These are phyloP conservation scores for Myiotriccus ornatus DNA, from an alignment of 2,797 vertebrate species.

Conservation along the genomic window DNA sequence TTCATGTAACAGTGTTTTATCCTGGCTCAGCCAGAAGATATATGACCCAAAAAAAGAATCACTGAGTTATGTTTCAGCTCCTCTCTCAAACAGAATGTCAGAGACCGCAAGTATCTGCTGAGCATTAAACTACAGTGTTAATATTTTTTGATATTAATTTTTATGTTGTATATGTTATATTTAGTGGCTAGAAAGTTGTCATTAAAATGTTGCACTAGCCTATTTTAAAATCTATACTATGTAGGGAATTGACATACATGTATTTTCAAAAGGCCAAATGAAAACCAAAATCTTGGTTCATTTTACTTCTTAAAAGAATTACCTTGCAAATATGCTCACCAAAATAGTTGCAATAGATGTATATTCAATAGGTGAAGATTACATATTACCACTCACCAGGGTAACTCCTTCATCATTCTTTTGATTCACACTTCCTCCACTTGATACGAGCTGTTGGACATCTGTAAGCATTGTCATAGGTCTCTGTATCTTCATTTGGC, in stretches of 20 bases:
- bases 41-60: neutral
- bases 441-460: constrained; percentile 82
- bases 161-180: neutral
- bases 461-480: constrained; percentile 87
- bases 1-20: neutral
- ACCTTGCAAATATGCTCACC: neutral
- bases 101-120: neutral
- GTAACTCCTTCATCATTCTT: constrained; percentile 89
- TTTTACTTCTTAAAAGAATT: neutral
- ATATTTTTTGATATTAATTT: neutral
- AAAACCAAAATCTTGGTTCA: neutral
- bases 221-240: neutral
- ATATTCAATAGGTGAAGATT: neutral
- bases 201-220: neutral
- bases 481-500: constrained; percentile 86
- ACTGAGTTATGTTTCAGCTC: neutral
- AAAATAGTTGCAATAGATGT: neutral
- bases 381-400: constrained; percentile 78
- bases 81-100: neutral
- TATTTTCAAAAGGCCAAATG: neutral
- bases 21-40: neutral
- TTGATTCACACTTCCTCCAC: constrained; percentile 82
- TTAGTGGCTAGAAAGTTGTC: neutral
- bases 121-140: neutral
- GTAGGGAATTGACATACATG: neutral